phyloP scores from a whole-genome alignment of 2,113 vertebrate species.

The human region GRCh38 chr4:63736001-63736500 shows the following conservation, averaged over 20 bases:
- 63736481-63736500: constrained; percentile 54
- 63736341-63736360: neutral
- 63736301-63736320: neutral
- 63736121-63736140: neutral
- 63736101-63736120: neutral
- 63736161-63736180: neutral
- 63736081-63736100: neutral
- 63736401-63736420: constrained; percentile 56
- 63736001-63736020: neutral
- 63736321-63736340: constrained; percentile 32
- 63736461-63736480: constrained; percentile 55
- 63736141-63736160: neutral
- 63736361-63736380: constrained; percentile 38
- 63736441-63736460: constrained; percentile 42
- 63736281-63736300: constrained; percentile 19
- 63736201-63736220: neutral
- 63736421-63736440: constrained; percentile 50
- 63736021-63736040: neutral
- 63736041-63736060: neutral
- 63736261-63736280: neutral
- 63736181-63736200: neutral
- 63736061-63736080: neutral
- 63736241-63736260: neutral
- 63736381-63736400: constrained; percentile 35
- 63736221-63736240: neutral